These are phyloP conservation scores for Athalia cordata DNA, from an alignment of 2,888 invertebrate species.

Conservation along the genomic window DNA sequence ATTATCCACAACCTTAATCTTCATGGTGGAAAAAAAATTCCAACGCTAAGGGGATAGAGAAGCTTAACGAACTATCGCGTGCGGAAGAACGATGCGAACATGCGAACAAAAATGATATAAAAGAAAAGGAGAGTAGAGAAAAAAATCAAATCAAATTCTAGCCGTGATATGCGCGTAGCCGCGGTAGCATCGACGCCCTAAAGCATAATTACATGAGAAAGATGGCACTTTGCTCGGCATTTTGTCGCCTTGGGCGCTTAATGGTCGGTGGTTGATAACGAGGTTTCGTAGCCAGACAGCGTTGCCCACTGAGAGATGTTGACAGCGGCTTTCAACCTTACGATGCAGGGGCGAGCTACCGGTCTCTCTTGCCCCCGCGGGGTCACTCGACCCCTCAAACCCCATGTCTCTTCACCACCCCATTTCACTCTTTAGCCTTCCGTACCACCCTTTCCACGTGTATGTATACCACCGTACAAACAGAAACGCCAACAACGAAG, in stretches of 20 bases:
- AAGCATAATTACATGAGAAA: constrained; percentile 72
- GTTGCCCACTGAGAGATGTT: constrained; percentile 72
- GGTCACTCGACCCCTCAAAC: constrained; percentile 32
- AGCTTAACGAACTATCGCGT: too few species aligned
- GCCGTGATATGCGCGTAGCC: constrained; percentile 43
- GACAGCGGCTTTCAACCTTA: constrained; percentile 73
- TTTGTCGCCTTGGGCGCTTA: constrained; percentile 73
- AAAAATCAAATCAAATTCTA: background rate
- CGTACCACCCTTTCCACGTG: background rate
- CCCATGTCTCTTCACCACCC: background rate
- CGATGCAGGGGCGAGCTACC: constrained; percentile 53
- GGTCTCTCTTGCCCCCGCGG: constrained; percentile 38
- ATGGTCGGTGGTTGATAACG: constrained; percentile 73
- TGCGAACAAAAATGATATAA: background rate
- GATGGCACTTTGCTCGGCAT: constrained; percentile 73
- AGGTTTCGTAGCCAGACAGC: constrained; percentile 70
- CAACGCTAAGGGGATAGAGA: too few species aligned
- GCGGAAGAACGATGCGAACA: too few species aligned
- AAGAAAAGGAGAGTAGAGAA: background rate
- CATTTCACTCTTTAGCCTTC: background rate
- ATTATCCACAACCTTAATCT: too few species aligned
- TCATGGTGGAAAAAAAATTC: too few species aligned
- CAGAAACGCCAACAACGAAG: constrained; percentile 1
- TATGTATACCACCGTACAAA: background rate
- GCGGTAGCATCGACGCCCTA: constrained; percentile 63